These are phyloP conservation scores for Upupa epops DNA, from an alignment of 2,113 vertebrate genomes.

Conservation along the genomic window DNA sequence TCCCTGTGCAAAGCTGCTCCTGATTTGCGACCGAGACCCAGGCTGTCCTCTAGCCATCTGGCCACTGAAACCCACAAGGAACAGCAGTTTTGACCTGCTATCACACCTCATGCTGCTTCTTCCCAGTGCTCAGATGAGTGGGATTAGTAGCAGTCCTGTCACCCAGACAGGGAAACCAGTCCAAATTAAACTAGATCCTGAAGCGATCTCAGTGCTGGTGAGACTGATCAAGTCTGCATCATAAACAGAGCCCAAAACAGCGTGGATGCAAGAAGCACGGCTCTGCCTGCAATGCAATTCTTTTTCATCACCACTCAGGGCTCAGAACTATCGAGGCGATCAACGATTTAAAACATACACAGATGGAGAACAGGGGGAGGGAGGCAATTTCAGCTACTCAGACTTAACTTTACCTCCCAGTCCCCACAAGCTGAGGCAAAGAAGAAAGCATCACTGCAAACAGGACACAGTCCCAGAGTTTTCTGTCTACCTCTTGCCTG, in stretches of 20 bases:
- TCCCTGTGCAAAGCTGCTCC: not conserved
- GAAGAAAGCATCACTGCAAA: not conserved
- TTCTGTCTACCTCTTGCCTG: not conserved
- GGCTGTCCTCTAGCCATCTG: not conserved
- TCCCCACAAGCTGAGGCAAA: not conserved
- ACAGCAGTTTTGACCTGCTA: not conserved
- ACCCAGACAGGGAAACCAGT: not conserved
- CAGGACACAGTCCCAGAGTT: not conserved
- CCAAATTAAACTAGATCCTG: not conserved
- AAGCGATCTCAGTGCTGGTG: not conserved
- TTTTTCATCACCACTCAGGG: not conserved
- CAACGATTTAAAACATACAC: not conserved
- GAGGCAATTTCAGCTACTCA: slow-evolving; percentile 35
- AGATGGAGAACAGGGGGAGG: not conserved
- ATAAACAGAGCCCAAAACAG: not conserved
- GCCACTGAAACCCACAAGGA: not conserved
- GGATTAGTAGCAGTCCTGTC: not conserved
- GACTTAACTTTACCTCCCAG: slow-evolving; percentile 42
- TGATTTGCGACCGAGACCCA: not conserved
- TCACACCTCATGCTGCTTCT: not conserved
- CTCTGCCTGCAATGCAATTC: not conserved
- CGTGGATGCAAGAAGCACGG: not conserved
- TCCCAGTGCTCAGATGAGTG: not conserved
- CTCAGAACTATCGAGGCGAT: not conserved
- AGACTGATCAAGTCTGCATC: not conserved